A percentile compares a stretch with the other conserved stretches of the same genome.
Conservation (phyloP, 2,888 invertebrate genomes). For the Corythucha ciliata region DNA sequence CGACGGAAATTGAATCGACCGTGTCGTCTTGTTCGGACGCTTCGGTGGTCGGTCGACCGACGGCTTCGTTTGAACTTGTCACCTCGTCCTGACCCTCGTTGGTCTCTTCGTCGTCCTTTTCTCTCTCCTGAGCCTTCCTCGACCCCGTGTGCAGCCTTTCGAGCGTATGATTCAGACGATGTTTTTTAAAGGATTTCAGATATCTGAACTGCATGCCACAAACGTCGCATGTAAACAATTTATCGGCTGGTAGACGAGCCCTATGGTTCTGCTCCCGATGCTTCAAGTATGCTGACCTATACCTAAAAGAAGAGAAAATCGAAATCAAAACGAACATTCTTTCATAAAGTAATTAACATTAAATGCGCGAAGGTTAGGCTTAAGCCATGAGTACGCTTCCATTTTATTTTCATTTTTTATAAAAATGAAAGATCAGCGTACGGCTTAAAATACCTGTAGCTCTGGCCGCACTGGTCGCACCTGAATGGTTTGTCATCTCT, state of each 20-base stretch:
- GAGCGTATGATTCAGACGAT: conserved; percentile 74
- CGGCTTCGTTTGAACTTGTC: conserved; percentile 33
- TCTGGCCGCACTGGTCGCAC: conserved; percentile 84
- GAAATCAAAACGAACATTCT: too few species aligned
- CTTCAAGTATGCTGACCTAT: conserved; percentile 72
- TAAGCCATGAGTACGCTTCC: too few species aligned
- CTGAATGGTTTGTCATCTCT: conserved; percentile 77
- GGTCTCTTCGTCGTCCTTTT: conserved; percentile 30
- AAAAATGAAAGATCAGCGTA: too few species aligned
- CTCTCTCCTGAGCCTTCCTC: conserved; percentile 22
- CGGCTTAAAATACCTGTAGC: too few species aligned
- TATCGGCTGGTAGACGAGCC: conserved; percentile 76
- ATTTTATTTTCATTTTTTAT: too few species aligned
- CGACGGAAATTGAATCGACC: conserved; percentile 51
- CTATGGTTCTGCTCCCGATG: conserved; percentile 84
- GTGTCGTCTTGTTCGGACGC: conserved; percentile 60
- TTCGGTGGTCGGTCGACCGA: conserved; percentile 44
- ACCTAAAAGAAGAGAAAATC: too few species aligned
- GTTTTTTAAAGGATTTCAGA: conserved; percentile 82
- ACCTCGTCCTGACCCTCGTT: conserved; percentile 37
- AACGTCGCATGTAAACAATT: conserved; percentile 81
- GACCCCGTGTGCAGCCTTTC: conserved; percentile 59
- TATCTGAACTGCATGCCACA: conserved; percentile 89
- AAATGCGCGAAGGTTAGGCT: too few species aligned
- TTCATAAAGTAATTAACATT: too few species aligned